Base-by-base conservation (phyloP, 2,888 invertebrate genomes). In the Margaritifera margaritifera region DNA sequence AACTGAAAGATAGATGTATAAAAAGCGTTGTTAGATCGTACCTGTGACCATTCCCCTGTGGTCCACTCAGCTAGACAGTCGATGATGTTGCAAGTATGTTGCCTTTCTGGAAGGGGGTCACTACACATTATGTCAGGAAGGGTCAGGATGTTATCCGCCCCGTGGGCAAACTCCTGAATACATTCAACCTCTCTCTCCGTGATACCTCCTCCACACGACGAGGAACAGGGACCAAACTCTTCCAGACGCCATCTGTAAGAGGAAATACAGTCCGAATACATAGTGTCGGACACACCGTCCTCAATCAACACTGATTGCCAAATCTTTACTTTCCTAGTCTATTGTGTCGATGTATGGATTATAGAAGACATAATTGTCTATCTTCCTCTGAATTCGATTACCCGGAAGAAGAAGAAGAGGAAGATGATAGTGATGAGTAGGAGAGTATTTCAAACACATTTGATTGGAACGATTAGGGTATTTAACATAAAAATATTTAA, bases 61-160 rank as follows among this genome's bases (percentile, higher is more conserved):
- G 94, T 94, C 98, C 98, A 98, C 75, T 94, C 92, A 1, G 97
- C 94, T 0, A 97, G 96, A 85, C 98, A 98, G 90, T 97, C 96
- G 69, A 96, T 92, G 0, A 96, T 94, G 89, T 97, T 85, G 68
- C 98, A 98, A 88, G 95, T 94, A 89, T 96, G 84, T 1, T 96
- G 92, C 87, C 96, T 95, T 0, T 94, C 93, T 0, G 98, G 97
- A 0, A 95, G 94, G 0, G 97, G 96, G 86, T 95, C 95, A 0
- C 96, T 96, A 86, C 98, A 97, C 94, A 96, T 95, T 87, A 94
- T 94, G 90, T 95, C 95, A 53, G 97, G 96, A n/a, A 98, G 95
- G 18, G 95, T 94, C 75, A 98, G 94, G 0, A 96, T 95, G 88
- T 96, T 97, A 56, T 95, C 94, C 20, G 95, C 94, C 11, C 82